A percentile compares a stretch with the other conserved stretches of the same genome.
phyloP scores from a whole-genome alignment of 2,888 invertebrate species.

The Torymus aiolomorphi region DNA sequence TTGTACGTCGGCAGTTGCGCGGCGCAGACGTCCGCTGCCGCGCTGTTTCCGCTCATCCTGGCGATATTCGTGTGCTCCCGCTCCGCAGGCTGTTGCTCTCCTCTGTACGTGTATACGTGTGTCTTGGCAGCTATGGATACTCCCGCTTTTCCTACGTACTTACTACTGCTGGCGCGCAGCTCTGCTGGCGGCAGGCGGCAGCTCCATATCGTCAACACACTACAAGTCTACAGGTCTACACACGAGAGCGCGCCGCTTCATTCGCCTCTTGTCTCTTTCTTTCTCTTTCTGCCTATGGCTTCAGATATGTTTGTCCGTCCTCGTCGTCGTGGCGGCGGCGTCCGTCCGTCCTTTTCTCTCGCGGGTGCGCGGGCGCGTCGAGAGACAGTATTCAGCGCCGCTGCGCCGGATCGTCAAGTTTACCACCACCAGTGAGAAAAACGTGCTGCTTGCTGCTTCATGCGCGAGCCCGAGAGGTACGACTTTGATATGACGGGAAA shows the following conservation, averaged over 20 bases:
- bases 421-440: conserved; percentile 28
- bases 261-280: conserved; percentile 9
- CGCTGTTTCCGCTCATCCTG: conserved; percentile 43
- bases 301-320: background rate
- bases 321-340: background rate
- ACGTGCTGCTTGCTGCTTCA: background rate
- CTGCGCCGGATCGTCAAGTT: conserved; percentile 19
- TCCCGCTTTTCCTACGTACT: conserved; percentile 17
- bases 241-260: background rate
- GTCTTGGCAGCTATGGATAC: background rate
- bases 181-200: background rate
- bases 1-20: conserved; percentile 16
- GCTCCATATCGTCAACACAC: conserved; percentile 21
- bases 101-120: too few relatives aligned
- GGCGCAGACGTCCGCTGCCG: background rate
- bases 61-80: background rate
- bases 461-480: too few relatives aligned
- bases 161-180: background rate
- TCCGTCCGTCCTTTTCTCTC: background rate
- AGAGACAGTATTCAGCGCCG: too few relatives aligned
- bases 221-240: background rate
- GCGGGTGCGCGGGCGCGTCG: conserved; percentile 33
- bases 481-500: too few relatives aligned
- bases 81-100: too few relatives aligned
- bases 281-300: background rate